These are phyloP conservation scores for Calcarius lapponicus DNA, from an alignment of 2,797 vertebrate species.

Conservation along the genomic window DNA sequence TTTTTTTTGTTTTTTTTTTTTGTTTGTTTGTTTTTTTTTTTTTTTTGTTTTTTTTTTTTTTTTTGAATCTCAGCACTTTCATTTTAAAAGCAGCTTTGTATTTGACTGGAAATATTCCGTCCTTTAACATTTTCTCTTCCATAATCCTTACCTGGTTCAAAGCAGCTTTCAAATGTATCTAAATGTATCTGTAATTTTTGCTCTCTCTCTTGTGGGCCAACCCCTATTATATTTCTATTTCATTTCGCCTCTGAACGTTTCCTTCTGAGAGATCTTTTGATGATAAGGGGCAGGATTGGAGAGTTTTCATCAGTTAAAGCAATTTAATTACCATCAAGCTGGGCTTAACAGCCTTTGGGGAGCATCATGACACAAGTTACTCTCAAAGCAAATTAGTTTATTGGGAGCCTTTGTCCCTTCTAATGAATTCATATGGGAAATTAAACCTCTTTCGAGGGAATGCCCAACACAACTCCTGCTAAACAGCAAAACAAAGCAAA, in stretches of 20 bases:
- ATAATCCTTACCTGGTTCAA: neutral
- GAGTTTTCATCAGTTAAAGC: neutral
- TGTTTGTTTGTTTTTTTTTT: neutral
- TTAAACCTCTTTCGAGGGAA: neutral
- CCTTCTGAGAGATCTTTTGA: neutral
- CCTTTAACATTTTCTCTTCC: neutral
- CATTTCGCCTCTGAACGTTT: neutral
- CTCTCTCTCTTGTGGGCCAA: neutral
- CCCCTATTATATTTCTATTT: neutral
- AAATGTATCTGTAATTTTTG: neutral
- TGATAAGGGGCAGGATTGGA: neutral
- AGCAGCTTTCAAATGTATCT: neutral
- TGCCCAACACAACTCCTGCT: neutral
- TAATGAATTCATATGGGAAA: conserved; percentile 19
- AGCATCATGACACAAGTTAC: neutral
- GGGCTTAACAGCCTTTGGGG: neutral
- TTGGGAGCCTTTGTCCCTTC: neutral
- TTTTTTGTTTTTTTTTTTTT: neutral
- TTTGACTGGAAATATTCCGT: neutral
- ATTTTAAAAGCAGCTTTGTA: neutral
- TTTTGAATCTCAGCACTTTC: neutral
- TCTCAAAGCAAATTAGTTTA: conserved; percentile 1
- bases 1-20: too few species aligned
- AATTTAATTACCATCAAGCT: neutral
- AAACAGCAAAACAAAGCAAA: neutral